Evolutionary conservation across 2,888 invertebrate genomes (phyloP).

Genomic region (Lasioglossum calceatum): DNA sequence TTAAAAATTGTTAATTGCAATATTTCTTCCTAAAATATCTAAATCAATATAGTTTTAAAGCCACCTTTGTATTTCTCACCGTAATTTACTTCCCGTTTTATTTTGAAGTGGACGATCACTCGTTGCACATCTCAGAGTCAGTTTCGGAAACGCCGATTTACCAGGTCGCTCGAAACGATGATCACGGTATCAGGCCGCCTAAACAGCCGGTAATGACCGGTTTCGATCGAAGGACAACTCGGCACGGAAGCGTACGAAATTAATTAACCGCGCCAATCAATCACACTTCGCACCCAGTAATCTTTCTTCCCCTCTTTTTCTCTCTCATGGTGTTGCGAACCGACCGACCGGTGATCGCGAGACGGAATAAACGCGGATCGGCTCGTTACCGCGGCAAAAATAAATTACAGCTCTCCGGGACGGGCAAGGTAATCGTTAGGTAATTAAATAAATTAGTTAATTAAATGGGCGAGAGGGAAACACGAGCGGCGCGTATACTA

Average conservation of each 20-base stretch:
- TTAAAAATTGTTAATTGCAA: background rate
- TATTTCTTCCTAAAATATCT: too few species aligned
- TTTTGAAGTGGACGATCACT: too few species aligned
- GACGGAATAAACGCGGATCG: constrained; percentile 30
- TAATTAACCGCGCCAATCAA: constrained; percentile 21
- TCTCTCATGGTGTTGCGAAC: background rate
- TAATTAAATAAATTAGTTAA: constrained; percentile 61
- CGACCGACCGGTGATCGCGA: constrained; percentile 4
- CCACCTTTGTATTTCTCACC: too few species aligned
- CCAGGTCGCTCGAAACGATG: background rate
- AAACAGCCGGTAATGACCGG: background rate
- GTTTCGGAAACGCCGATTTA: background rate
- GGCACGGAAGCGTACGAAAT: constrained; percentile 5
- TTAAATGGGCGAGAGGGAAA: constrained; percentile 42
- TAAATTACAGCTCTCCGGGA: constrained; percentile 50
- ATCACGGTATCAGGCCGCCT: background rate
- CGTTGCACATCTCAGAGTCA: too few species aligned
- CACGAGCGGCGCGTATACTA: constrained; percentile 23
- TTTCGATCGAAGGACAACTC: background rate
- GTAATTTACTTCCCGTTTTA: too few species aligned
- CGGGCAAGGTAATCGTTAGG: constrained; percentile 55
- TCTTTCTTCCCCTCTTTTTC: background rate
- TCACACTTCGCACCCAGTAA: constrained; percentile 30
- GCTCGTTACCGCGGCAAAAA: constrained; percentile 48
- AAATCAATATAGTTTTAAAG: too few species aligned